Evolutionary conservation across 2,113 vertebrate genomes (phyloP), one percentile per base, ranked within the genome.

Genomic region (Gymnarchus niloticus): DNA sequence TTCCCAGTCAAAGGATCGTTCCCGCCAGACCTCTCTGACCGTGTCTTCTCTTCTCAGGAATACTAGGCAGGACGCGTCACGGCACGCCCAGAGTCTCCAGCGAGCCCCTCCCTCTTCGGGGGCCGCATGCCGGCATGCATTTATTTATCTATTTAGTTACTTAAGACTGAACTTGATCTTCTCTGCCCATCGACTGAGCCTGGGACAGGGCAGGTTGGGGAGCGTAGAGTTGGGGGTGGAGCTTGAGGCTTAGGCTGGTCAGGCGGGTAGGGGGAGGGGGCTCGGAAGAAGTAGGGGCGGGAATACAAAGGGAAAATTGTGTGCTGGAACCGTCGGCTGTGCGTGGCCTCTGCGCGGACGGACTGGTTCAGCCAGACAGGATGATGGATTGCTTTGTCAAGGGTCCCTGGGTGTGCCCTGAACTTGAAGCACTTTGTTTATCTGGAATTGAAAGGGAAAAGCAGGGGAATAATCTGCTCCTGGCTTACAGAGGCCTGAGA

Each of bases 351-450:
- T 91, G 93, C 94, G 94, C 93, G 93, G 95, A 95, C 94, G 93
- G 92, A 96, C 95, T 95, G 94, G 95, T 95, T 95, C 94, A 93
- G 95, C 81, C 95, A 96, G 94, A 95, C 95, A 93, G 94, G 93
- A 95, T 95, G 95, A 95, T 95, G 93, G 96, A 95, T 85, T 56
- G 97, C 96, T 98, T 98, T 98, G 98, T 98, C 97, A 98, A 87
- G 97, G 97, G 98, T 99, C 97, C 97, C 97, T 96, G 97, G 97
- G 97, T 97, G 97, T 98, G 97, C 96, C 96, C 97, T 98, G 96
- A 98, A 98, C 98, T 98, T 97, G 96, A 96, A 97, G 96, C 97
- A 98, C 96, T 98, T 97, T 99, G 98, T 99, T 99, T 99, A 98
- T 98, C 96, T 97, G 98, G 96, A 97, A 99, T 97, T 96, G 98